phyloP scores from a whole-genome alignment of 1,140 invertebrate genomes.

The Apocrypta bakeri region DNA sequence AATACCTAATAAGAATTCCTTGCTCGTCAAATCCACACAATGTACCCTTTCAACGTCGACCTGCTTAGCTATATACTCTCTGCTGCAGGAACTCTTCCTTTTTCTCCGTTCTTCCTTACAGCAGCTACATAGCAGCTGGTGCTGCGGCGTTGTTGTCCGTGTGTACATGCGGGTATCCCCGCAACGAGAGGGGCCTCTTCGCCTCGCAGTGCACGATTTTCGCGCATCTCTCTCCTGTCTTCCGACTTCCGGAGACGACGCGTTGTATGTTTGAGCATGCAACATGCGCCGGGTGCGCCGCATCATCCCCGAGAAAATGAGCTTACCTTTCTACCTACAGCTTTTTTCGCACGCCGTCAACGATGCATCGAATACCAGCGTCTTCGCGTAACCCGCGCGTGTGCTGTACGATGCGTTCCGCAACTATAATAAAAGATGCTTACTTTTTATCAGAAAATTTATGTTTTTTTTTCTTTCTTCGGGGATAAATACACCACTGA shows the following conservation, averaged over 20 bases:
- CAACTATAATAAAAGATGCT: background rate
- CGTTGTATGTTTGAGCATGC: constrained; percentile 24
- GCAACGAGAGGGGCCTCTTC: background rate
- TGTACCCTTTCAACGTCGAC: too few species aligned
- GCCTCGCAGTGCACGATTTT: background rate
- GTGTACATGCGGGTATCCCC: background rate
- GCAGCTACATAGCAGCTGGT: background rate
- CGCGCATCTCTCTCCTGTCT: constrained; percentile 13
- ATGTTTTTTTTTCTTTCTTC: too few species aligned
- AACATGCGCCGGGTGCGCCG: constrained; percentile 21
- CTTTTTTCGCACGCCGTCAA: constrained; percentile 7
- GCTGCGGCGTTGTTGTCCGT: background rate
- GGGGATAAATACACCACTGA: too few species aligned
- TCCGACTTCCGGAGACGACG: background rate
- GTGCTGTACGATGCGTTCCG: background rate
- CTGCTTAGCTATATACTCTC: too few species aligned
- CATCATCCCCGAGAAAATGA: constrained; percentile 60
- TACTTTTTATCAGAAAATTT: background rate
- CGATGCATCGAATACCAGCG: constrained; percentile 7
- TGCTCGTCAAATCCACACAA: too few species aligned
- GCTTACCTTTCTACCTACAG: constrained; percentile 52
- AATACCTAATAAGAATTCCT: too few species aligned
- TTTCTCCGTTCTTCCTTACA: too few species aligned
- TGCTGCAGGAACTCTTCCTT: background rate
- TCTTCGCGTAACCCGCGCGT: background rate